These are phyloP conservation scores for Zosterops lateralis DNA, from an alignment of 2,113 vertebrate species.

Conservation along the genomic window DNA sequence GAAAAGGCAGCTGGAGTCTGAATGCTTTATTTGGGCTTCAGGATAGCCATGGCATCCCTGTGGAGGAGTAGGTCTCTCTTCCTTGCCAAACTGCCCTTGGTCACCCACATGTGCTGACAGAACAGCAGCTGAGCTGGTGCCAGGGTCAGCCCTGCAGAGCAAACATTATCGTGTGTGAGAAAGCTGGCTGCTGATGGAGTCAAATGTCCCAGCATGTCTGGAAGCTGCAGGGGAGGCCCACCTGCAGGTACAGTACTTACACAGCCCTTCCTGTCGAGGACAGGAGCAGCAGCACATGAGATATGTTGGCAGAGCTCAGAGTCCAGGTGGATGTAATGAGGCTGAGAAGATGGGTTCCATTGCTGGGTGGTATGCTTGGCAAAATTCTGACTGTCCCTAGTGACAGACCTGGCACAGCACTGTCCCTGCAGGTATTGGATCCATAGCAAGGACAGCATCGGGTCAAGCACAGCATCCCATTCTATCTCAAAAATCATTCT, in stretches of 20 bases:
- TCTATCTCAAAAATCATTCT: not conserved
- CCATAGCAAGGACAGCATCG: fast-evolving
- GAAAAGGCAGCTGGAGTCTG: not conserved
- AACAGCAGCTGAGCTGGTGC: fast-evolving
- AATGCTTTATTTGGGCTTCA: not conserved
- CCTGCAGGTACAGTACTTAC: not conserved
- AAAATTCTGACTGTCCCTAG: not conserved
- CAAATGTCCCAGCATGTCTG: not conserved
- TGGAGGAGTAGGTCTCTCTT: not conserved
- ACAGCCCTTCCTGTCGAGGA: fast-evolving
- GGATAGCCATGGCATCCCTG: too few species aligned
- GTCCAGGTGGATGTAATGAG: not conserved
- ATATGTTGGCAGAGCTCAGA: not conserved
- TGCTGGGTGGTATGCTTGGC: not conserved
- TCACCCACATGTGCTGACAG: fast-evolving
- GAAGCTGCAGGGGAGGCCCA: not conserved
- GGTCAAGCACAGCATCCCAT: not conserved
- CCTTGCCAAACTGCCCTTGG: not conserved
- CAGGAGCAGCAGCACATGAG: not conserved
- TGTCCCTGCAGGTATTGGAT: not conserved
- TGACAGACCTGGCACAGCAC: not conserved
- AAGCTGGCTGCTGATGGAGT: not conserved
- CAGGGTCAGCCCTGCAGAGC: not conserved
- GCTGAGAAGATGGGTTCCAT: not conserved
- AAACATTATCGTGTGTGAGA: fast-evolving